These are phyloP conservation scores for Neomonachus schauinslandi DNA, from an alignment of 2,113 vertebrate genomes.

Conservation along the genomic window DNA sequence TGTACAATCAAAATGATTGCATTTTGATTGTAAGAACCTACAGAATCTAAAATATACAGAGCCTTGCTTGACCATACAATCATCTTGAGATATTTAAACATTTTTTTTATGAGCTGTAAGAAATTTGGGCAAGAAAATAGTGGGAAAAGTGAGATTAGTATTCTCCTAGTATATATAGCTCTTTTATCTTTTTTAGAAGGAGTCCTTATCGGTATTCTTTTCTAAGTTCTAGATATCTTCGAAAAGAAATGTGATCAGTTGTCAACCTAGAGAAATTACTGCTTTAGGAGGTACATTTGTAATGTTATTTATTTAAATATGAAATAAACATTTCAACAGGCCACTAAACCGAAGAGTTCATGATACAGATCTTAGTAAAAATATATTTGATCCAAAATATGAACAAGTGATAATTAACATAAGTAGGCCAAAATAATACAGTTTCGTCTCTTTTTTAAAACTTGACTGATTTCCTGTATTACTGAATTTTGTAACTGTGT, in stretches of 20 bases:
- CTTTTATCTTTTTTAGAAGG: neutral
- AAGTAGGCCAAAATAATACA: neutral
- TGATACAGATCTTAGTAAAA: neutral
- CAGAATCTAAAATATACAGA: neutral
- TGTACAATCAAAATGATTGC: too few relatives aligned
- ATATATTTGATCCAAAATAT: slow-evolving; percentile 14
- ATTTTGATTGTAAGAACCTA: neutral
- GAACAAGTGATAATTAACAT: neutral
- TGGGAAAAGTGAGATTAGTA: neutral
- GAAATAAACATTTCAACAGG: neutral
- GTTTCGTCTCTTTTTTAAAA: neutral
- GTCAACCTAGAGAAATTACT: slow-evolving; percentile 57
- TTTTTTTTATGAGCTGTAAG: rapidly evolving
- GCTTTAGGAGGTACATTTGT: slow-evolving; percentile 43
- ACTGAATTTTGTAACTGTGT: neutral
- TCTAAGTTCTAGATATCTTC: slow-evolving; percentile 30
- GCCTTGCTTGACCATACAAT: neutral
- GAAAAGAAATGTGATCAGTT: neutral
- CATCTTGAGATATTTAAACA: rapidly evolving
- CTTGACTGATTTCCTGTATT: neutral
- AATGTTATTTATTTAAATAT: neutral
- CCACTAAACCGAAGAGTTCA: neutral
- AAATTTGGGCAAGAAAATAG: neutral
- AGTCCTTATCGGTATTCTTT: slow-evolving; percentile 55
- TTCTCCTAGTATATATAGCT: neutral